Conservation (phyloP, 2,797 vertebrate genomes). For the Muraenolepis orangiensis region DNA sequence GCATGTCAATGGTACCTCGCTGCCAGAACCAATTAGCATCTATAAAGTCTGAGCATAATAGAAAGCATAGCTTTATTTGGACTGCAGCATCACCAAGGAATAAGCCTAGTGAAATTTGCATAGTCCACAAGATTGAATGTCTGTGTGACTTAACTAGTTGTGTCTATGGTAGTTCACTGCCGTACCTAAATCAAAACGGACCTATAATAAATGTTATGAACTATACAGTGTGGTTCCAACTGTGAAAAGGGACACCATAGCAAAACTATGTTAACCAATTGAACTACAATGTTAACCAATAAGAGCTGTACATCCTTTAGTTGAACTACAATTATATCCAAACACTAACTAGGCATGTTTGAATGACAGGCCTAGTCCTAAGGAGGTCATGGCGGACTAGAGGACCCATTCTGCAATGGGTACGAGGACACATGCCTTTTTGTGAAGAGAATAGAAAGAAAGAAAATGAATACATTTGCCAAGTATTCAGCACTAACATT, state of each 20-base stretch:
- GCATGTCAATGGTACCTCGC: background rate
- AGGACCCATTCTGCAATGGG: too few species aligned
- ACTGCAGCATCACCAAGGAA: constrained; percentile 39
- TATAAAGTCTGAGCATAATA: constrained; percentile 13
- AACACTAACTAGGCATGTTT: background rate
- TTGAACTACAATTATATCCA: background rate
- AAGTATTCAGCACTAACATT: background rate
- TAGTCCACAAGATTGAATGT: background rate
- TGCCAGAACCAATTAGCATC: constrained; percentile 7
- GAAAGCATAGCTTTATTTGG: constrained; percentile 33
- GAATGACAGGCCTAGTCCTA: background rate
- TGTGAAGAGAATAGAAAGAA: background rate
- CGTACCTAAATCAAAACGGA: background rate
- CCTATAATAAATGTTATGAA: background rate
- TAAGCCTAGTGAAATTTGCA: constrained; percentile 52
- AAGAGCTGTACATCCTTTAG: background rate
- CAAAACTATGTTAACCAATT: background rate
- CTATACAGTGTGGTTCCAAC: background rate
- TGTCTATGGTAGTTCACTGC: background rate
- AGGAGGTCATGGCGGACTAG: background rate
- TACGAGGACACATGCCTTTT: background rate
- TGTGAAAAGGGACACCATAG: background rate
- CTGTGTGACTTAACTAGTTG: background rate
- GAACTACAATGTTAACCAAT: background rate
- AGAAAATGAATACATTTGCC: background rate